Percentiles rank a stretch among this genome's conserved stretches.
These are phyloP conservation scores for Pogonognathellus flavescens DNA, from an alignment of 1,140 invertebrate species.

Conservation along the genomic window DNA sequence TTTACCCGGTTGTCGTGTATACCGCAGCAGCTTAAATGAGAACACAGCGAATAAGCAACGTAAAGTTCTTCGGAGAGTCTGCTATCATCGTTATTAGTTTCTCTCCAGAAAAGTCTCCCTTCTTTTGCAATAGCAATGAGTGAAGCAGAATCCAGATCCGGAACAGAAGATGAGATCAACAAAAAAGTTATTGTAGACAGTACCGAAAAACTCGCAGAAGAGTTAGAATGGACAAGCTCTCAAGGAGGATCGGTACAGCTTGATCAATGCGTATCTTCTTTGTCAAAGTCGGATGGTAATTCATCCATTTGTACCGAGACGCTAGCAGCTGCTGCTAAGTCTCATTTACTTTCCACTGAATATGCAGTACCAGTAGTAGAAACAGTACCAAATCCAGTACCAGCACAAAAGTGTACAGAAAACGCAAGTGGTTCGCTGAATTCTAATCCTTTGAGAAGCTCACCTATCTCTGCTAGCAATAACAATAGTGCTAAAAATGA, in stretches of 20 bases:
- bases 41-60: neutral
- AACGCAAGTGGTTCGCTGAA: constrained; percentile 37
- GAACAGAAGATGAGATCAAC: constrained; percentile 23
- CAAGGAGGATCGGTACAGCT: constrained; percentile 31
- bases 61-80: constrained; percentile 14
- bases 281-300: constrained; percentile 4
- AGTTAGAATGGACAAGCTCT: constrained; percentile 42
- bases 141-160: constrained; percentile 44
- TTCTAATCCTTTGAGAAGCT: constrained; percentile 10
- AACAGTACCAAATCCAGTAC: neutral
- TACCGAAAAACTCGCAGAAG: neutral
- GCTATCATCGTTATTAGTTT: neutral
- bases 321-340: neutral
- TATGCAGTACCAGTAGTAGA: neutral
- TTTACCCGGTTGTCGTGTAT: neutral
- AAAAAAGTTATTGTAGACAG: neutral
- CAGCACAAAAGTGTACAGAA: constrained; percentile 42
- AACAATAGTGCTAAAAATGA: constrained; percentile 36
- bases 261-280: constrained; percentile 27
- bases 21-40: constrained; percentile 19
- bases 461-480: neutral
- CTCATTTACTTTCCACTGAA: neutral
- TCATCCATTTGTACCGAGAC: neutral
- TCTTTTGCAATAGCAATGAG: constrained; percentile 28
- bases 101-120: neutral